These are phyloP conservation scores for Pomatorhinus ruficollis DNA, from an alignment of 2,113 vertebrate species.

Conservation along the genomic window DNA sequence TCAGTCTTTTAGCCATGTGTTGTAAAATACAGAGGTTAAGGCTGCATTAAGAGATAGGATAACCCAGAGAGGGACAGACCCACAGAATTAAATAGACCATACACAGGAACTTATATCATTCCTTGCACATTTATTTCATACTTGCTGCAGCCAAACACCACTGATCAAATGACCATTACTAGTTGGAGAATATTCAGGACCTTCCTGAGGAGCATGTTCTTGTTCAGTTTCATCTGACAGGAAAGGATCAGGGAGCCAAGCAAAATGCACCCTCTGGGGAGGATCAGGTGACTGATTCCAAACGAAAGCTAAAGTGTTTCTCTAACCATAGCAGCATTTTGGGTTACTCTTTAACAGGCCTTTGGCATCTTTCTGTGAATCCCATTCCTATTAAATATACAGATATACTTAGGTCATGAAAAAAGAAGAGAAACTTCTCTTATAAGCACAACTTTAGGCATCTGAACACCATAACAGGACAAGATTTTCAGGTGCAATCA, in stretches of 20 bases:
- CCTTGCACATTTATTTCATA: not conserved
- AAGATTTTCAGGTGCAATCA: not conserved
- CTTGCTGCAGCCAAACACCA: fast-evolving
- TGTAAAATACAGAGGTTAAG: not conserved
- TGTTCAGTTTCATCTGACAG: not conserved
- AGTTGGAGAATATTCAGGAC: not conserved
- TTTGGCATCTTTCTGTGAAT: not conserved
- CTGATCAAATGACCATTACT: not conserved
- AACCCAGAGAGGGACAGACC: not conserved
- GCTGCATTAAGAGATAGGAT: not conserved
- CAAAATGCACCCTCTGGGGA: not conserved
- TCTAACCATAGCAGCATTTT: not conserved
- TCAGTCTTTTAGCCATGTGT: not conserved
- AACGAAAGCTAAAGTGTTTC: not conserved
- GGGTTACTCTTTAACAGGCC: not conserved
- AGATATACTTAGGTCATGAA: not conserved
- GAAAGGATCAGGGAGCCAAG: not conserved
- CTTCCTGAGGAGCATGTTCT: not conserved
- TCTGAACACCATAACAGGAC: not conserved
- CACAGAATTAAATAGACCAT: fast-evolving
- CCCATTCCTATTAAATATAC: not conserved
- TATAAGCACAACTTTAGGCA: not conserved
- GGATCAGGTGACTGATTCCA: not conserved
- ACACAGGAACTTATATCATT: not conserved
- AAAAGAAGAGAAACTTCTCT: not conserved